Evolutionary conservation across 2,888 invertebrate species (phyloP).

Genomic region (Papilio gigon): DNA sequence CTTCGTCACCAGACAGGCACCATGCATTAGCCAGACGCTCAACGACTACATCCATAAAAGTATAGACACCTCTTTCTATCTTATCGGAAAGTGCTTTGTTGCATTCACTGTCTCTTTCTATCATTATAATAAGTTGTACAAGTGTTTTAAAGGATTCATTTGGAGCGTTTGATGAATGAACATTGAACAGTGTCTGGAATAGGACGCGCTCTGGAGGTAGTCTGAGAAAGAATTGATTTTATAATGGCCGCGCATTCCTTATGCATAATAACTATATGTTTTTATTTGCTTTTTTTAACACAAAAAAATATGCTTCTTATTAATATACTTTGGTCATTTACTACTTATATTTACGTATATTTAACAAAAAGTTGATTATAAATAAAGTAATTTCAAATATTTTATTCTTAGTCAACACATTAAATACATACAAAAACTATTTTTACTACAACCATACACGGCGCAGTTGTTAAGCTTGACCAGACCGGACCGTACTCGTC

Average conservation of each 20-base stretch:
- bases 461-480: no score
- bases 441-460: no score
- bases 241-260: conserved; percentile 10
- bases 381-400: no score
- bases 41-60: conserved; percentile 50
- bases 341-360: no score
- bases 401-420: no score
- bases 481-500: no score
- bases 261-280: not conserved
- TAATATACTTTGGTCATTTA: no score
- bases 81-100: conserved; percentile 51
- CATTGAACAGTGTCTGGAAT: conserved; percentile 18
- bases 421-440: no score
- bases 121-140: conserved; percentile 66
- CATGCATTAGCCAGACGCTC: conserved; percentile 71
- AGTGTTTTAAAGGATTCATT: conserved; percentile 42
- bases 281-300: no score
- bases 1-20: conserved; percentile 74
- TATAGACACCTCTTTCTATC: conserved; percentile 59
- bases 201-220: conserved; percentile 10
- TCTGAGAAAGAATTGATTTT: conserved; percentile 23
- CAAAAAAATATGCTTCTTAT: no score
- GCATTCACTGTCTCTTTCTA: conserved; percentile 61
- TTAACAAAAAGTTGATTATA: no score
- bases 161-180: conserved; percentile 41